A percentile compares a stretch with the other conserved stretches of the same genome.
Evolutionary conservation across 2,113 vertebrate species (phyloP).

Genomic region (Lynx canadensis): DNA sequence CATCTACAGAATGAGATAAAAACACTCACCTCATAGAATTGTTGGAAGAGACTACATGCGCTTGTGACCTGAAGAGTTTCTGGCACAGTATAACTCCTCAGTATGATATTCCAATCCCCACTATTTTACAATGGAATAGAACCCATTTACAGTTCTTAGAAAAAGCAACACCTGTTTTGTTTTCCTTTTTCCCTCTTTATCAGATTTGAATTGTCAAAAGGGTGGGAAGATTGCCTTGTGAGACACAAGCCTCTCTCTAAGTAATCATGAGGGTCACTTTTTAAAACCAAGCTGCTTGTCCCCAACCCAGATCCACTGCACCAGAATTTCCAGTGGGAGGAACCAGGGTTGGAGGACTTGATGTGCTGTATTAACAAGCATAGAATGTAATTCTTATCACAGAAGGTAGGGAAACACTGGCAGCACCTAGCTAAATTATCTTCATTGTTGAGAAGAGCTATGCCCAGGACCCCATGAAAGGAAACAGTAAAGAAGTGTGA

Average conservation of each 20-base stretch:
- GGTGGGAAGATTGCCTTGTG: neutral
- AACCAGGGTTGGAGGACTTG: neutral
- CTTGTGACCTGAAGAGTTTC: neutral
- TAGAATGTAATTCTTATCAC: neutral
- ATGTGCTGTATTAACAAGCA: neutral
- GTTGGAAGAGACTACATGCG: neutral
- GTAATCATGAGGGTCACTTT: neutral
- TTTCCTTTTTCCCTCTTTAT: neutral
- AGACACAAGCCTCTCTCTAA: neutral
- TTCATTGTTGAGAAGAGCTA: neutral
- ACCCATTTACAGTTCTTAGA: neutral
- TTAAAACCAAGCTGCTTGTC: neutral
- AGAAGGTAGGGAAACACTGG: neutral
- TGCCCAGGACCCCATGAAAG: neutral
- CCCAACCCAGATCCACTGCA: neutral
- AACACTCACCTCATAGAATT: neutral
- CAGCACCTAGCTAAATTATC: neutral
- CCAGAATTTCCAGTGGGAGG: neutral
- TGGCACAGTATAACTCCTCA: too few relatives aligned
- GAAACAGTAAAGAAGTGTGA: neutral
- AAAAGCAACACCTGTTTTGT: neutral
- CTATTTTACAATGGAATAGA: neutral
- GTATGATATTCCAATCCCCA: too few relatives aligned
- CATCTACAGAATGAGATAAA: neutral
- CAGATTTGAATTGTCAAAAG: neutral